phyloP scores from a whole-genome alignment of 2,888 invertebrate genomes.

The Microdon myrmicae region DNA sequence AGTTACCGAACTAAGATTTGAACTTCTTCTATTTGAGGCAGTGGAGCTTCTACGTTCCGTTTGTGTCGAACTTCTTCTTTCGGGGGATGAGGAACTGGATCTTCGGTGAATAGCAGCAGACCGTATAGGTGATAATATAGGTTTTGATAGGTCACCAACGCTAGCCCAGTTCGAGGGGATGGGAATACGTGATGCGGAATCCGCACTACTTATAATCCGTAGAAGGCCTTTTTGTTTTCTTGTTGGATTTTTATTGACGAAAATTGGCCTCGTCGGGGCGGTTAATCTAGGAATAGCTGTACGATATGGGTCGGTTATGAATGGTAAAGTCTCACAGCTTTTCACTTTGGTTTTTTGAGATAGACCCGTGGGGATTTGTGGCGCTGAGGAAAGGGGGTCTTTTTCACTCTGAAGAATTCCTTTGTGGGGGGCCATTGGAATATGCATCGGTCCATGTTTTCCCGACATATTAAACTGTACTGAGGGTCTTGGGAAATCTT shows the following conservation, averaged over 20 bases:
- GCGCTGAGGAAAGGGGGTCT: conserved; percentile 59
- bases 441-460: conserved; percentile 58
- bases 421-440: conserved; percentile 57
- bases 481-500: conserved; percentile 64
- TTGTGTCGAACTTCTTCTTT: conserved; percentile 64
- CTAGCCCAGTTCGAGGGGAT: conserved; percentile 62
- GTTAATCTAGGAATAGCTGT: conserved; percentile 61
- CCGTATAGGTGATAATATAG: conserved; percentile 53
- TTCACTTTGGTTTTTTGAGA: conserved; percentile 55
- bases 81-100: conserved; percentile 63
- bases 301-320: conserved; percentile 60
- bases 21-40: conserved; percentile 63
- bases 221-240: conserved; percentile 63
- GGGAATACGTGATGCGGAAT: conserved; percentile 57
- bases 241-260: conserved; percentile 63
- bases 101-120: conserved; percentile 54
- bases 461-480: conserved; percentile 65
- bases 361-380: conserved; percentile 54
- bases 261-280: conserved; percentile 58
- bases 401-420: conserved; percentile 61
- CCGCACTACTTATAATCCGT: conserved; percentile 59
- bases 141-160: conserved; percentile 60
- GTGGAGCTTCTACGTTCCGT: conserved; percentile 56
- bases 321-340: conserved; percentile 61
- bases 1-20: conserved; percentile 64